phyloP scores from a whole-genome alignment of 2,888 invertebrate species.

The Macropis europaea region DNA sequence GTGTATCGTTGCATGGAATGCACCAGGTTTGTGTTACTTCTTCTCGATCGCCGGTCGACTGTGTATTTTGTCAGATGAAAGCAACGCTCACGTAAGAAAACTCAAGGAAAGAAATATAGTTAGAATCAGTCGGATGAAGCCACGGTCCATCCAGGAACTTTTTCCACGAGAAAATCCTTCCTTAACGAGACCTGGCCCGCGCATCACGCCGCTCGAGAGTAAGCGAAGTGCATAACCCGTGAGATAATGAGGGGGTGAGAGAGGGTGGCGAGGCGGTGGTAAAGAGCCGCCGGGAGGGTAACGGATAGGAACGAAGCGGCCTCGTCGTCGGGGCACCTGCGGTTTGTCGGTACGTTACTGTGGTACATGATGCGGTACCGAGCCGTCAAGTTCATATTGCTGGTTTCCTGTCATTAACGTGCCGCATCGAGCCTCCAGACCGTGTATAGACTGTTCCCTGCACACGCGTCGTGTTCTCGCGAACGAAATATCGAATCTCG shows the following conservation, averaged over 20 bases:
- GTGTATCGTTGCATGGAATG: no score
- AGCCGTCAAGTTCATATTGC: constrained; percentile 79
- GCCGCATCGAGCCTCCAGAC: constrained; percentile 62
- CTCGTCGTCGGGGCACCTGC: constrained; percentile 50
- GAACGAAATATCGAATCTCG: constrained; percentile 22
- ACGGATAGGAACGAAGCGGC: constrained; percentile 31
- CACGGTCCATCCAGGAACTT: neutral
- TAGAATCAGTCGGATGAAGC: neutral
- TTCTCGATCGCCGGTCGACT: no score
- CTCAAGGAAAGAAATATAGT: neutral
- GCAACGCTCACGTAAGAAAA: no score
- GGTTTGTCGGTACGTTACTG: constrained; percentile 69
- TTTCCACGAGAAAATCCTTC: constrained; percentile 4
- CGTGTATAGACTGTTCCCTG: constrained; percentile 14
- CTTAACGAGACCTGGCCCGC: constrained; percentile 15
- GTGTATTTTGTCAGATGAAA: no score
- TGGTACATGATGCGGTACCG: constrained; percentile 72
- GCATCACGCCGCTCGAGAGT: neutral
- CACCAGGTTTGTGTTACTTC: no score
- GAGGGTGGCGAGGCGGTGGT: neutral
- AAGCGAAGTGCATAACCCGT: constrained; percentile 16
- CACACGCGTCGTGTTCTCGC: constrained; percentile 1
- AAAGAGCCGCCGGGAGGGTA: neutral
- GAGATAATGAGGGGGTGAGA: constrained; percentile 27
- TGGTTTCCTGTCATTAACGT: constrained; percentile 79